Percentiles rank a stretch among this genome's conserved stretches.
These are phyloP conservation scores for Alosa sapidissima DNA, from an alignment of 2,797 vertebrate genomes.

Conservation along the genomic window DNA sequence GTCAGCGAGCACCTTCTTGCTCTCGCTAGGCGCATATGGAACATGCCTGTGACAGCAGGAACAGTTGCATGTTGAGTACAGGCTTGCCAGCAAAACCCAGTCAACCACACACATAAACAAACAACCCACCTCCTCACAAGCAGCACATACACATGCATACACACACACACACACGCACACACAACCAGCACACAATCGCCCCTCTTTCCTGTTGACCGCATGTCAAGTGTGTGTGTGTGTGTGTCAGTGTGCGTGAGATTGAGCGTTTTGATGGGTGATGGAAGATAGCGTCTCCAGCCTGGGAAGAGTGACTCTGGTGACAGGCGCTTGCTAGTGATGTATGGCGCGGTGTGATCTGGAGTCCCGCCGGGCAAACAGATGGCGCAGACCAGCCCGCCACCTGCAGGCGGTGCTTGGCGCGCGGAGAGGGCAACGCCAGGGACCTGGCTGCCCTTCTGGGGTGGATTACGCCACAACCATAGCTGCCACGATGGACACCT, in stretches of 20 bases:
- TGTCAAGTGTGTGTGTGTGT: background rate
- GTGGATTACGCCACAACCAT: constrained; percentile 56
- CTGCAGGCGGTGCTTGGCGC: constrained; percentile 70
- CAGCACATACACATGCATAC: constrained; percentile 31
- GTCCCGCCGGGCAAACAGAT: constrained; percentile 76
- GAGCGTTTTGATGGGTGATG: constrained; percentile 17
- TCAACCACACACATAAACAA: constrained; percentile 28
- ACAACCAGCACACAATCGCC: background rate
- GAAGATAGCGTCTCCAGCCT: constrained; percentile 43
- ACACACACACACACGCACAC: background rate
- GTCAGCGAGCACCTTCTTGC: constrained; percentile 39
- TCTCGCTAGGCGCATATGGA: constrained; percentile 46
- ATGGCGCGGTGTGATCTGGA: constrained; percentile 64
- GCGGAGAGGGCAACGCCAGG: constrained; percentile 58
- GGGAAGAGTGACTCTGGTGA: constrained; percentile 38
- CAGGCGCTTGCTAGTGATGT: constrained; percentile 67
- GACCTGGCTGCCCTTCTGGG: constrained; percentile 58
- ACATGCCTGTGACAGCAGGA: constrained; percentile 50
- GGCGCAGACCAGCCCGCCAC: constrained; percentile 74
- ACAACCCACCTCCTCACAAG: constrained; percentile 8
- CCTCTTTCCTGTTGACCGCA: background rate
- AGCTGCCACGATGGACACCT: constrained; percentile 58
- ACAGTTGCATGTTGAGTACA: constrained; percentile 66
- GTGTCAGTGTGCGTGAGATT: constrained; percentile 10
- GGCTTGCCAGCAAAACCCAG: constrained; percentile 34